phyloP scores from a whole-genome alignment of 2,797 vertebrate species.

The Chelidonichthys spinosus region DNA sequence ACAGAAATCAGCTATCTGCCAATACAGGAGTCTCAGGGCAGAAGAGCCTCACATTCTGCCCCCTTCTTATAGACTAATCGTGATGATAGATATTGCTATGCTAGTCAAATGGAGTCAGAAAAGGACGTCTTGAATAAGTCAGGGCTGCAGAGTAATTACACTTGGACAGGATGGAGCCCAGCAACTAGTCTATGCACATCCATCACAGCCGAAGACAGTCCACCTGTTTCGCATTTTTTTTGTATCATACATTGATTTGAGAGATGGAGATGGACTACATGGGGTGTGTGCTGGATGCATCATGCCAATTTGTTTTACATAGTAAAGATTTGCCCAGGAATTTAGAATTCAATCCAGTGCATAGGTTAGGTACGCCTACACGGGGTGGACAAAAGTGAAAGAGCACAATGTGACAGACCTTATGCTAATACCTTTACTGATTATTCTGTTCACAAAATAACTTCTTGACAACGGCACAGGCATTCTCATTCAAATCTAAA shows the following conservation, averaged over 20 bases:
- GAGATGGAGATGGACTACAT: constrained; percentile 53
- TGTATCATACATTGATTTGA: constrained; percentile 59
- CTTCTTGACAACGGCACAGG: not conserved
- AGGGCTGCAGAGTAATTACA: constrained; percentile 68
- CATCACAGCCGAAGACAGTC: constrained; percentile 63
- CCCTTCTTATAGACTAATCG: constrained; percentile 37
- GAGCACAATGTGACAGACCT: not conserved
- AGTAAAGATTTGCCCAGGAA: constrained; percentile 38
- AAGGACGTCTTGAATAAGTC: constrained; percentile 72
- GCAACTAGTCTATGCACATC: constrained; percentile 70
- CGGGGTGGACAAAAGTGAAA: not conserved
- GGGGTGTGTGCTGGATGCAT: constrained; percentile 34
- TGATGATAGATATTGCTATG: constrained; percentile 48
- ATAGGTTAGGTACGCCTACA: not conserved
- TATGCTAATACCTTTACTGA: not conserved
- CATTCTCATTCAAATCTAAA: not conserved
- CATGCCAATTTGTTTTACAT: constrained; percentile 57
- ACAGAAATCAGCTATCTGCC: constrained; percentile 18
- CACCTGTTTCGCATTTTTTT: constrained; percentile 59
- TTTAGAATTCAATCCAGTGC: constrained; percentile 30
- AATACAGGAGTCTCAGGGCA: constrained; percentile 15
- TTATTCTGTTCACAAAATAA: not conserved
- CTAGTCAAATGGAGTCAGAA: constrained; percentile 57
- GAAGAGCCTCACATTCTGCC: constrained; percentile 18
- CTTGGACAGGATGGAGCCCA: constrained; percentile 53